These are phyloP conservation scores for Cataglyphis albicans DNA, from an alignment of 2,888 invertebrate species.

Conservation along the genomic window DNA sequence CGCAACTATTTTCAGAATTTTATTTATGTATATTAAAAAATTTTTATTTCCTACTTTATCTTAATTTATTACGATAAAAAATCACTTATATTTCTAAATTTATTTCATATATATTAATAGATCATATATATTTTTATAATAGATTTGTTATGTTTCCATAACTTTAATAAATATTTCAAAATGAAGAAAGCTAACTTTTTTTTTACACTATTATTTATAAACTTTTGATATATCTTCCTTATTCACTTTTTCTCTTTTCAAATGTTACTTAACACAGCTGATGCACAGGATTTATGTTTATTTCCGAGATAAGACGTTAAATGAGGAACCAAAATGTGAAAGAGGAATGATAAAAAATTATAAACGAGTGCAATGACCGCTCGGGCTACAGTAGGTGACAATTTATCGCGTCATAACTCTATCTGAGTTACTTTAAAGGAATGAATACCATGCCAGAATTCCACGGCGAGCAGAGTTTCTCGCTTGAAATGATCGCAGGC, in stretches of 20 bases:
- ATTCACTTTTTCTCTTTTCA: not conserved
- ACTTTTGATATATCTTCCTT: constrained; percentile 5
- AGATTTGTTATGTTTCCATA: not conserved
- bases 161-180: not conserved
- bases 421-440: constrained; percentile 25
- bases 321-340: not conserved
- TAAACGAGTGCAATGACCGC: constrained; percentile 4
- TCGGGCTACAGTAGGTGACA: constrained; percentile 20
- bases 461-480: not conserved
- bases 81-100: not conserved
- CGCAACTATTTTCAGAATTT: not conserved
- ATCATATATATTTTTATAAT: not conserved
- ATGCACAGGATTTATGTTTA: constrained; percentile 30
- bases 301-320: not conserved
- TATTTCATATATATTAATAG: too few species aligned
- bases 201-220: not conserved
- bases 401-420: constrained; percentile 39
- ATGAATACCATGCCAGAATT: constrained; percentile 25
- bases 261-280: not conserved
- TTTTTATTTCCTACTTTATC: not conserved
- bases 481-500: not conserved
- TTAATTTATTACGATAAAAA: not conserved
- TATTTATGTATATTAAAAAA: not conserved
- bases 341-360: constrained; percentile 22
- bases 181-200: not conserved